Conservation (phyloP, 1,140 invertebrate species). For the Acromyrmex heyeri region DNA sequence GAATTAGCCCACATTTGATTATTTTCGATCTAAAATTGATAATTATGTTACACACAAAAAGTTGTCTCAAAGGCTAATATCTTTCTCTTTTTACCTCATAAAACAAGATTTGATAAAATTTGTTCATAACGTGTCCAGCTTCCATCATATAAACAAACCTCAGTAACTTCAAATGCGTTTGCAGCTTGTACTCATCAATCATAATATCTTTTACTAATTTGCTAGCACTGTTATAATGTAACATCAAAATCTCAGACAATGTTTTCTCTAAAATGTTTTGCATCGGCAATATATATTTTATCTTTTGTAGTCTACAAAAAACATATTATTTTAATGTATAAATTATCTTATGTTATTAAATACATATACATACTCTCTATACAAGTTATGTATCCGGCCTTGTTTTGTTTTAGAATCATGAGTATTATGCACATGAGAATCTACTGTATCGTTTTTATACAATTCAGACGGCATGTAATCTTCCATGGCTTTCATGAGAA, state of each 20-base stretch:
- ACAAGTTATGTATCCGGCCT: constrained; percentile 52
- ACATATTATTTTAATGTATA: constrained; percentile 20
- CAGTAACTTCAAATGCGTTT: constrained; percentile 86
- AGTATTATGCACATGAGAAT: constrained; percentile 49
- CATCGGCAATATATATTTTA: constrained; percentile 80
- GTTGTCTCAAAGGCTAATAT: background rate
- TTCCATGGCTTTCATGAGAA: constrained; percentile 84
- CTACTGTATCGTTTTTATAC: constrained; percentile 70
- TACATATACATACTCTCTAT: constrained; percentile 49
- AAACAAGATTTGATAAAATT: constrained; percentile 88
- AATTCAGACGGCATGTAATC: constrained; percentile 76
- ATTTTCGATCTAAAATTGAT: constrained; percentile 84
- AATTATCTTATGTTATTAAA: constrained; percentile 15
- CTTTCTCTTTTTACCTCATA: constrained; percentile 84
- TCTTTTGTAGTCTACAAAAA: constrained; percentile 75
- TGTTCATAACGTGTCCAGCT: constrained; percentile 88
- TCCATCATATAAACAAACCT: constrained; percentile 89
- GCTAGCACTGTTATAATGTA: constrained; percentile 85
- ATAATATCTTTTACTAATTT: constrained; percentile 87
- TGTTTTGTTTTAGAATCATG: background rate
- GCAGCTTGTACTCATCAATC: constrained; percentile 86
- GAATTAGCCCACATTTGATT: constrained; percentile 84
- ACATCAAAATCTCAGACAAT: constrained; percentile 84
- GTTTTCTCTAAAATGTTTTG: constrained; percentile 84
- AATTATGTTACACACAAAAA: constrained; percentile 58